Conservation (phyloP, 2,888 invertebrate species). For the Atethmia centrago region DNA sequence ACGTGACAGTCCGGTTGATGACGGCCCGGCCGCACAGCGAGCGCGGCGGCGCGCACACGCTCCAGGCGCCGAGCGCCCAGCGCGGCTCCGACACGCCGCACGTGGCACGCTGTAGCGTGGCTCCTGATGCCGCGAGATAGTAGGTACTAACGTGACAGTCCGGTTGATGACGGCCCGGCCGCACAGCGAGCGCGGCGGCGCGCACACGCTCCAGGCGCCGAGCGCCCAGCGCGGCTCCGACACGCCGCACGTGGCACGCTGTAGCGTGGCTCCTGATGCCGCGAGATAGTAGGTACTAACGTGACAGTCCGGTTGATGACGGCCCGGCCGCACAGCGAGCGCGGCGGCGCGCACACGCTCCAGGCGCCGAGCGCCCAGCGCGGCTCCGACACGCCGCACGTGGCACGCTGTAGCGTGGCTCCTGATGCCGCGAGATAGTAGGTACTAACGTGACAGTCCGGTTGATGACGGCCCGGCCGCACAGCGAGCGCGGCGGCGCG, state of each 20-base stretch:
- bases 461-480: conserved; percentile 84
- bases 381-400: conserved; percentile 81
- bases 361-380: conserved; percentile 83
- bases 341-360: conserved; percentile 81
- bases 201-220: conserved; percentile 83
- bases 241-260: conserved; percentile 82
- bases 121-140: too few species aligned
- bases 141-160: conserved; percentile 83
- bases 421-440: too few species aligned
- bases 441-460: conserved; percentile 84
- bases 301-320: conserved; percentile 83
- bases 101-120: conserved; percentile 83
- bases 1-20: conserved; percentile 84
- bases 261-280: conserved; percentile 86
- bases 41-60: conserved; percentile 80
- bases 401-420: conserved; percentile 84
- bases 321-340: conserved; percentile 83
- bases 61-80: conserved; percentile 83
- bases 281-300: too few species aligned
- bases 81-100: conserved; percentile 82
- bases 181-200: conserved; percentile 81
- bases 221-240: conserved; percentile 82
- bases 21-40: conserved; percentile 84
- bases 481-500: conserved; percentile 80
- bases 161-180: conserved; percentile 84